These are phyloP conservation scores for Branchinecta sandiegonensis DNA, from an alignment of 2,888 invertebrate genomes.

Conservation along the genomic window DNA sequence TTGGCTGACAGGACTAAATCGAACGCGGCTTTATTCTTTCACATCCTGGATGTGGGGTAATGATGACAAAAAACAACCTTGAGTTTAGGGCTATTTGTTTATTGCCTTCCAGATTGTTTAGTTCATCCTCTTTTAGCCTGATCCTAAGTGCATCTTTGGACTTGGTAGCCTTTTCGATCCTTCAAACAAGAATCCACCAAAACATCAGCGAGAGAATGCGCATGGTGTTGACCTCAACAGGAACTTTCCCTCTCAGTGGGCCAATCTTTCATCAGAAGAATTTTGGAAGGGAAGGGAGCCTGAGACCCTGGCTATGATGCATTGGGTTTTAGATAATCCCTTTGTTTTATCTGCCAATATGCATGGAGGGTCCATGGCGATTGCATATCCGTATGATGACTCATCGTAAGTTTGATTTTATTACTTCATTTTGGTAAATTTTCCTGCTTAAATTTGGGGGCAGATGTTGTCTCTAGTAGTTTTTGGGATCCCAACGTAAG, in stretches of 20 bases:
- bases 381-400: conserved; percentile 92
- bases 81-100: too few relatives aligned
- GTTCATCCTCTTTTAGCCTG: neutral
- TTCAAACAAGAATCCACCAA: conserved; percentile 19
- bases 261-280: conserved; percentile 34
- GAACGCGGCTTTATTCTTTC: too few relatives aligned
- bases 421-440: neutral
- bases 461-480: too few relatives aligned
- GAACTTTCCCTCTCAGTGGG: conserved; percentile 83
- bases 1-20: too few relatives aligned
- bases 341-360: conserved; percentile 88
- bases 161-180: neutral
- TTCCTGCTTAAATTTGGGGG: too few relatives aligned
- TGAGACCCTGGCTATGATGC: conserved; percentile 74
- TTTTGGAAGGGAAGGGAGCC: conserved; percentile 47
- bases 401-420: conserved; percentile 44
- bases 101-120: too few relatives aligned
- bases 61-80: too few relatives aligned
- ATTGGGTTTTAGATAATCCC: conserved; percentile 69
- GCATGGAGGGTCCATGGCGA: conserved; percentile 93
- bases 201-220: conserved; percentile 49
- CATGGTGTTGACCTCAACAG: conserved; percentile 70
- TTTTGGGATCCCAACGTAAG: too few relatives aligned
- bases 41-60: too few relatives aligned
- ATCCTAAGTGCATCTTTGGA: neutral